Evolutionary conservation across 1,140 invertebrate species (phyloP).

Genomic region (Drosophila saltans): DNA sequence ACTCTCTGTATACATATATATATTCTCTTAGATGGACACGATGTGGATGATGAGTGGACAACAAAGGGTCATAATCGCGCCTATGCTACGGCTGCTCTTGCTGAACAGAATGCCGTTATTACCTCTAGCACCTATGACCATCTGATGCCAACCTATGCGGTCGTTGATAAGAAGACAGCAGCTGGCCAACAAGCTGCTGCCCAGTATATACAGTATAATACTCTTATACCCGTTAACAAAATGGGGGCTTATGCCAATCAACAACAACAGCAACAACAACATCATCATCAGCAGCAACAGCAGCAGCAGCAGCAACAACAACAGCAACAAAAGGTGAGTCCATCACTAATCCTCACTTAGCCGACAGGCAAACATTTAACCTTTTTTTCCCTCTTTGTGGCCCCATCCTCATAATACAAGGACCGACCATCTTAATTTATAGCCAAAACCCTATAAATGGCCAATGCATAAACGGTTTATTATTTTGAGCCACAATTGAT

Average conservation of each 20-base stretch:
- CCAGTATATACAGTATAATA: constrained; percentile 81
- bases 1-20: not conserved
- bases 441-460: constrained; percentile 45
- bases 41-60: constrained; percentile 80
- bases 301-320: constrained; percentile 53
- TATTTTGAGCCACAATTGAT: constrained; percentile 14
- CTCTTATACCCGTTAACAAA: constrained; percentile 82
- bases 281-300: constrained; percentile 43
- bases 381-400: constrained; percentile 50
- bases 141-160: constrained; percentile 80
- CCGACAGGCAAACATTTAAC: constrained; percentile 71
- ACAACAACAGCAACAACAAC: constrained; percentile 69
- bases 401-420: no score
- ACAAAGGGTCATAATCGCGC: constrained; percentile 79
- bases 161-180: constrained; percentile 78
- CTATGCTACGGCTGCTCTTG: constrained; percentile 79
- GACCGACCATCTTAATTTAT: constrained; percentile 70
- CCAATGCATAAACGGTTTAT: constrained; percentile 13
- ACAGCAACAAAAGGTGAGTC: constrained; percentile 75
- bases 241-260: constrained; percentile 79
- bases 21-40: constrained; percentile 64
- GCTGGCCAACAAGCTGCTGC: constrained; percentile 37
- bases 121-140: constrained; percentile 81
- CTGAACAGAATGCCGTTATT: constrained; percentile 82
- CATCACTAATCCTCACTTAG: constrained; percentile 70